phyloP scores from a whole-genome alignment of 1,140 invertebrate species.

The Drosophila asahinai region DNA sequence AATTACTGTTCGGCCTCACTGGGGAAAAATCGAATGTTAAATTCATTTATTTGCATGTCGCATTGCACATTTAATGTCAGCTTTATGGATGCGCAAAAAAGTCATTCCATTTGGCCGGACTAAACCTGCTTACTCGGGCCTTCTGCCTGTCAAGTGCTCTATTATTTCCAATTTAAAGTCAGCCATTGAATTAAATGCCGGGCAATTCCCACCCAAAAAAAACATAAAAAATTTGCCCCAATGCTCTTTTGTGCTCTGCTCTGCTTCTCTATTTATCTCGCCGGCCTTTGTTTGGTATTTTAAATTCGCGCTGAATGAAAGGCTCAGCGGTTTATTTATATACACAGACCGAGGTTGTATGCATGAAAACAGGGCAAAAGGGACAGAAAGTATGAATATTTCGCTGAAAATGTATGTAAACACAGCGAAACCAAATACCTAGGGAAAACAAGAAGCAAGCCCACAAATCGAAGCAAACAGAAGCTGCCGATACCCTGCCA shows the following conservation, averaged over 20 bases:
- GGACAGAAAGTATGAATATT: slow-evolving; percentile 42
- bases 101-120: slow-evolving; percentile 28
- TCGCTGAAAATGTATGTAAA: slow-evolving; percentile 58
- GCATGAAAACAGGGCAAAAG: slow-evolving; percentile 16
- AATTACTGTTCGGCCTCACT: slow-evolving; percentile 23
- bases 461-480: slow-evolving; percentile 28
- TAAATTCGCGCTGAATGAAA: slow-evolving; percentile 38
- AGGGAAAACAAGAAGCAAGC: slow-evolving; percentile 22
- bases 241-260: slow-evolving; percentile 36
- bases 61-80: slow-evolving; percentile 15
- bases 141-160: slow-evolving; percentile 40
- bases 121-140: slow-evolving; percentile 40
- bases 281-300: slow-evolving; percentile 36
- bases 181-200: slow-evolving; percentile 33
- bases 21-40: slow-evolving; percentile 16
- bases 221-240: slow-evolving; percentile 13
- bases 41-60: slow-evolving; percentile 7
- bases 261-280: slow-evolving; percentile 32
- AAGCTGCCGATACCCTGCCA: slow-evolving; percentile 20
- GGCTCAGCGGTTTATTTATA: slow-evolving; percentile 19
- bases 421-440: slow-evolving; percentile 55
- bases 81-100: slow-evolving; percentile 5
- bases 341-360: slow-evolving; percentile 15
- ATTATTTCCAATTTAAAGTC: slow-evolving; percentile 50
- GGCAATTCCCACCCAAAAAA: slow-evolving; percentile 3